Evolutionary conservation across 2,113 vertebrate species (phyloP).

Genomic region (Dicerorhinus sumatrensis): DNA sequence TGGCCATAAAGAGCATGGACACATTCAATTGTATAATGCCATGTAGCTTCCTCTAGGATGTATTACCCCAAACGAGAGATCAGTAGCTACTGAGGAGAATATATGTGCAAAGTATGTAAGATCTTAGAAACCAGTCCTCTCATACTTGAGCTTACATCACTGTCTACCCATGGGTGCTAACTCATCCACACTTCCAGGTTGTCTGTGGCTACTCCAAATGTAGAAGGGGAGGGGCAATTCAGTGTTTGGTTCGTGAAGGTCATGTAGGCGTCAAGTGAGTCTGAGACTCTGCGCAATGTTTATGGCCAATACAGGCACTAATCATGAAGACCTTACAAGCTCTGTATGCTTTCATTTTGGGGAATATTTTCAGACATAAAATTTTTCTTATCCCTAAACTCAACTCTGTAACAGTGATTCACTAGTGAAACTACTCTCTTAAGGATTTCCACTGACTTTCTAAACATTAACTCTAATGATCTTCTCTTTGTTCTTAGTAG

Average conservation of each 20-base stretch:
- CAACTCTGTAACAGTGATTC: neutral
- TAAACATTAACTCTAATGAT: neutral
- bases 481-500: neutral
- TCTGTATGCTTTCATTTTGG: neutral
- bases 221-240: neutral
- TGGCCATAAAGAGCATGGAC: neutral
- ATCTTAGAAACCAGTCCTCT: neutral
- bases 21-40: neutral
- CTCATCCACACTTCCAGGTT: neutral
- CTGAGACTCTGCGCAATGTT: neutral
- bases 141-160: neutral
- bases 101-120: neutral
- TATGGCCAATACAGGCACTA: neutral
- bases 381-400: neutral
- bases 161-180: neutral
- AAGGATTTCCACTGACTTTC: neutral
- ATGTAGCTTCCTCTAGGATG: neutral
- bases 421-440: neutral
- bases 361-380: neutral
- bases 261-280: neutral
- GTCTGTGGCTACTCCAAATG: neutral
- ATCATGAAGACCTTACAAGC: neutral
- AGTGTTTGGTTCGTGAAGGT: neutral
- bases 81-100: neutral
- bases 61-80: neutral